Evolutionary conservation across 2,797 vertebrate genomes (phyloP).

Genomic region (Eulemur rubriventer): DNA sequence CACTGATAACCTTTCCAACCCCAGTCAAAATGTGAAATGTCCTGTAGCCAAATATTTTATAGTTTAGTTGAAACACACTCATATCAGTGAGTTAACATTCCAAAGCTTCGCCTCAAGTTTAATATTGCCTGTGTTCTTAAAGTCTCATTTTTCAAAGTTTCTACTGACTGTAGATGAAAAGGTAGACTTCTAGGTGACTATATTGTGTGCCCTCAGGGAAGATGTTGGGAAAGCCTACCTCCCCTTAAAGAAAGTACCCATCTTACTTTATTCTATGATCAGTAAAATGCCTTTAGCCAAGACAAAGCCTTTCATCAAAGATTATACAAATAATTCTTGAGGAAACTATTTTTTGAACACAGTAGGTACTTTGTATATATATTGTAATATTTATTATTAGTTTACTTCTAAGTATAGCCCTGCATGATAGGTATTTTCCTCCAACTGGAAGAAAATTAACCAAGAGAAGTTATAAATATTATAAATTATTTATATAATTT

Average conservation of each 20-base stretch:
- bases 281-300: neutral
- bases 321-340: constrained; percentile 21
- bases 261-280: neutral
- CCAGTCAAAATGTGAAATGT: neutral
- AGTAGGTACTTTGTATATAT: neutral
- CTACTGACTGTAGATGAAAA: neutral
- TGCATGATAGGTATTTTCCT: neutral
- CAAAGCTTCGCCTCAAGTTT: neutral
- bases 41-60: neutral
- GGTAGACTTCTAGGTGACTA: neutral
- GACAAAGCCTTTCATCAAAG: constrained; percentile 26
- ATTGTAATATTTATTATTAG: neutral
- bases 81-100: neutral
- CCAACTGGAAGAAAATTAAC: neutral
- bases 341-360: neutral
- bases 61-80: neutral
- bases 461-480: neutral
- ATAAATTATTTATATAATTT: neutral
- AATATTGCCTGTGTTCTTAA: neutral
- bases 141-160: constrained; percentile 9
- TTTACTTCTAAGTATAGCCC: neutral
- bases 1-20: neutral
- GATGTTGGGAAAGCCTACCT: neutral
- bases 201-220: neutral
- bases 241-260: neutral